phyloP scores from a whole-genome alignment of 2,113 vertebrate genomes.

The Poicephalus meyeri region DNA sequence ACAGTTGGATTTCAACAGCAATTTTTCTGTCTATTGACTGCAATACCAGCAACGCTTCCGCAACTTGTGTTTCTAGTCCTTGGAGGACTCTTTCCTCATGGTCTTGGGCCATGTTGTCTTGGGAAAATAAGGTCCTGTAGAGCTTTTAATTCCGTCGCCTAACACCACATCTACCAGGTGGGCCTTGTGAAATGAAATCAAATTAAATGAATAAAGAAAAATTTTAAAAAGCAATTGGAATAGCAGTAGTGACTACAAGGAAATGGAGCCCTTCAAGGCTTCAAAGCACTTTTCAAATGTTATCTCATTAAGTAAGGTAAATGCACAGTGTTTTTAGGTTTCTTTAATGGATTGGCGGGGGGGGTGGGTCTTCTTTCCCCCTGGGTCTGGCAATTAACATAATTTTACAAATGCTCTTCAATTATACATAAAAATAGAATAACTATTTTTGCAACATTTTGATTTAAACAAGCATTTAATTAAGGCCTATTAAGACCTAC shows the following conservation, averaged over 20 bases:
- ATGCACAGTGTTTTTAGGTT: neutral
- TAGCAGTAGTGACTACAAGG: neutral
- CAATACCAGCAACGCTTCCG: neutral
- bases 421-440: slow-evolving; percentile 41
- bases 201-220: neutral
- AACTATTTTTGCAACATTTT: slow-evolving; percentile 61
- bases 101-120: neutral
- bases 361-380: neutral
- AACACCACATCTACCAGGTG: neutral
- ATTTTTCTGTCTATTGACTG: neutral
- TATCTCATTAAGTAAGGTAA: slow-evolving; percentile 14
- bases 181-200: neutral
- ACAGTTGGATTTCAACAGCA: neutral
- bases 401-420: slow-evolving; percentile 42
- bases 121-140: neutral
- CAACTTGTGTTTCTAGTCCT: neutral
- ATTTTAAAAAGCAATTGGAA: neutral
- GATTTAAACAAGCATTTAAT: slow-evolving; percentile 58
- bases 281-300: neutral
- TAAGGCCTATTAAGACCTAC: slow-evolving; percentile 33
- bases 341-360: neutral
- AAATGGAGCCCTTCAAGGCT: neutral
- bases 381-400: slow-evolving; percentile 15
- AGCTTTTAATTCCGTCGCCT: neutral
- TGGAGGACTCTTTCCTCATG: neutral